phyloP scores from a whole-genome alignment of 2,113 vertebrate species.

The Arothron firmamentum region DNA sequence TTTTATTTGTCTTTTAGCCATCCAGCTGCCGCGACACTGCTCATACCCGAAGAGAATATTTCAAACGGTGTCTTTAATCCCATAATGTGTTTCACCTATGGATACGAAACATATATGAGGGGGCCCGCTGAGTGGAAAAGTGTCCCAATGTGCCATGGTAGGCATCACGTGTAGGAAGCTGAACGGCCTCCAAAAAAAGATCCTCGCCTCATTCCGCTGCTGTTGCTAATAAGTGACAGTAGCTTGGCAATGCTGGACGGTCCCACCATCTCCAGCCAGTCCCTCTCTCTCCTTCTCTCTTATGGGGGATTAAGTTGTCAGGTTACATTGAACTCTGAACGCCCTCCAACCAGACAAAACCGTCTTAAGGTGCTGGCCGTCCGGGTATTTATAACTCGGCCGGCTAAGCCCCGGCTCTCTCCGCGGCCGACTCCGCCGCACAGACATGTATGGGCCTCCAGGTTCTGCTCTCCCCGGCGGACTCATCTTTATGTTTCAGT shows the following conservation, averaged over 20 bases:
- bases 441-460: slow-evolving; percentile 51
- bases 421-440: slow-evolving; percentile 31
- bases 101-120: background rate
- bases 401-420: slow-evolving; percentile 54
- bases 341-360: slow-evolving; percentile 66
- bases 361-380: slow-evolving; percentile 60
- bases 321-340: slow-evolving; percentile 66
- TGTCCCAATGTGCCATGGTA: slow-evolving; percentile 3
- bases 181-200: slow-evolving; percentile 28
- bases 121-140: slow-evolving; percentile 1
- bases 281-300: slow-evolving; percentile 42
- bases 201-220: slow-evolving; percentile 19
- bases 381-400: slow-evolving; percentile 69
- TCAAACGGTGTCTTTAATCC: background rate
- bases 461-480: slow-evolving; percentile 16
- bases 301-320: slow-evolving; percentile 70
- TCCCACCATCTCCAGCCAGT: slow-evolving; percentile 19
- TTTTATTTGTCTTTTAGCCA: no score
- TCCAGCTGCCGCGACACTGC: no score
- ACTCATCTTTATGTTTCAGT: slow-evolving; percentile 5
- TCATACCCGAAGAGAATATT: background rate
- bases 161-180: slow-evolving; percentile 2
- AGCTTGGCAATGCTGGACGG: slow-evolving; percentile 49
- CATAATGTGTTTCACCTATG: background rate
- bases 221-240: slow-evolving; percentile 52